Evolutionary conservation across 1,140 invertebrate genomes (phyloP), one percentile per base, ranked within the genome.

Genomic region (Melipona quadrifasciata): DNA sequence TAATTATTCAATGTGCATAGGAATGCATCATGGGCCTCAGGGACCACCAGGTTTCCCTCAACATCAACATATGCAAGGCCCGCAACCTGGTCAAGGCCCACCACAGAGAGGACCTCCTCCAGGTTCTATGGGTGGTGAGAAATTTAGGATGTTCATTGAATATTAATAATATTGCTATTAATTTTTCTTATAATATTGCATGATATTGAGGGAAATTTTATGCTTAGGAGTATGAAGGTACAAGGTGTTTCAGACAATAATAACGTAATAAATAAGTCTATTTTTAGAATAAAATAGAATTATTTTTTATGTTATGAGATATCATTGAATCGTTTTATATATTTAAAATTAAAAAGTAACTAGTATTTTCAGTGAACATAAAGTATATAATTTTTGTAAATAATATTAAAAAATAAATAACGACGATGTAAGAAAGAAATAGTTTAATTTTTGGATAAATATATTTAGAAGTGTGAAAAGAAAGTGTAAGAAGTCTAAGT

Each of bases 61-160:
- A 73, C 96, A 96, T 88, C 96, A 96, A 70, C 96, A 97, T 92
- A 97, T 97, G 96, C 97, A 97, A 95, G 96, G 96, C 71, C 95
- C 95, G 70, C 95, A 96, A 85, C 95, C 95, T 90, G 94, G 95
- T 84, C 94, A 94, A 91, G 95, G 95, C 79, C 95, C 95, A 80
- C 95, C 96, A 82, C 96, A 96, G 87, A 96, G 96, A 90, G 96
- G 97, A 92, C 96, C 96, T 87, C 97, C 97, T 86, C 96, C 96
- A 91, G 96, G 94, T 90, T 94, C 93, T 80, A 95, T 95, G 94
- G 93, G 94, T 91, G 94, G 94, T 94, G 93, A 93, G 93, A 88
- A 81, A 78, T 87, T 89, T 89, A 84, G 83, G 84, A 89, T 55
- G 77, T 84, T 87, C 72, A 78, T 85, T 88, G 80, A 73, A 58